phyloP scores from a whole-genome alignment of 2,888 invertebrate genomes.

The Agonopterix heracliana region DNA sequence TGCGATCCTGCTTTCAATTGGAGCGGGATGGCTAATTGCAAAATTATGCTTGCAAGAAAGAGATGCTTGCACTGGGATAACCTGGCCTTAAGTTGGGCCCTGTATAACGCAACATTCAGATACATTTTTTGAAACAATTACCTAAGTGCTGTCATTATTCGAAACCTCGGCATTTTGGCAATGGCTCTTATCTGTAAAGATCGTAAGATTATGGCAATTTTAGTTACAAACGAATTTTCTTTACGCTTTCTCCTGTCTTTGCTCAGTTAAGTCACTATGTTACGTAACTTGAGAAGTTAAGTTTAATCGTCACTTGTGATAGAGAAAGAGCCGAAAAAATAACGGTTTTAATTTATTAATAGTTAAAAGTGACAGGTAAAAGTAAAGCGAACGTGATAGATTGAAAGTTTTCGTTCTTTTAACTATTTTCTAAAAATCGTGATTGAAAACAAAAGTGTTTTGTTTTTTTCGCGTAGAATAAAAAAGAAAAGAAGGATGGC shows the following conservation, averaged over 20 bases:
- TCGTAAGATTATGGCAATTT: not conserved
- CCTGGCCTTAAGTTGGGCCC: no score
- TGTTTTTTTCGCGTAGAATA: no score
- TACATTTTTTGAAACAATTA: no score
- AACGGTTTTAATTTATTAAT: conserved; percentile 1
- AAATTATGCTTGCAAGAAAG: no score
- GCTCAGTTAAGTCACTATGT: conserved; percentile 1
- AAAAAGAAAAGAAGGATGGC: no score
- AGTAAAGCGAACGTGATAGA: not conserved
- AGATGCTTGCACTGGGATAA: no score
- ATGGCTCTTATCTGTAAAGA: not conserved
- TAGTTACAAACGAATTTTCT: conserved; percentile 2
- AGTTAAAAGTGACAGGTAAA: not conserved
- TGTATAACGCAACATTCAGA: no score
- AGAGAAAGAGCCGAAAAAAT: conserved; percentile 1
- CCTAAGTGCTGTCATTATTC: no score
- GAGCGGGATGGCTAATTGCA: no score
- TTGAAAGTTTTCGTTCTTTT: not conserved
- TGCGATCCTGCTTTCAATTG: no score
- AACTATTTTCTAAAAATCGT: not conserved
- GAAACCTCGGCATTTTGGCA: no score
- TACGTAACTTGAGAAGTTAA: conserved; percentile 4
- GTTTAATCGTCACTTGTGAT: not conserved
- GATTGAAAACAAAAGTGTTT: not conserved
- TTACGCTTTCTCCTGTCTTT: conserved; percentile 5